Base-by-base conservation (phyloP, 92 coral and sea anemone genomes). In the Metridium senile region DNA sequence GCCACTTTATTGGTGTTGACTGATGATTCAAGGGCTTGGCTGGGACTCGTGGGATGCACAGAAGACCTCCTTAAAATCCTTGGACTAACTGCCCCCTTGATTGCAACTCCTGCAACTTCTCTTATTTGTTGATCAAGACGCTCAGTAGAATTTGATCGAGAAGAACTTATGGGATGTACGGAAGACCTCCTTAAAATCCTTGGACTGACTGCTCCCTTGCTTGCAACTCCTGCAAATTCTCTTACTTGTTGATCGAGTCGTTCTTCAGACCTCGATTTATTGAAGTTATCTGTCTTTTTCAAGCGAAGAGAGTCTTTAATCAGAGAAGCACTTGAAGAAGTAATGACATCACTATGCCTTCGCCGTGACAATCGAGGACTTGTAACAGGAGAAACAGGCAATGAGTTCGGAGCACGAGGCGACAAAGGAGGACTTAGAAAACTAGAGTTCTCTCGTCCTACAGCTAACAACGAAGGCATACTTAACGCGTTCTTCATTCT, bases 331-430 rank as follows among this genome's bases (percentile, higher is more conserved):
- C 63, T 71, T 49, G 76, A 25, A 22, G 62, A 70, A 46, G 62
- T 19, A 31, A 58, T 31, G 6, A 30, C 47, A 6, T 71, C 76
- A 54, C 76, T 71, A 18, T 71, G 64, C 17, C 76, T 35, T 53
- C 76, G 62, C 30, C 64, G 26, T 52, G 64, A 4, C 45, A 53
- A 9, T 33, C 77, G 25, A 29, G 79, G 79, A 53, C 79, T 74
- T 11, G 57, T 30, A 22, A 74, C 26, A 0, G 58, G 69, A 74
- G 79, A 74, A 10, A 39, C 78, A 16, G 78, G 78, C 58, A 74
- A 20, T 11, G 77, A 72, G 32, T 17, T 57, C 28, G 77, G 64
- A 0, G 78, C 32, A 1, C 69, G 68, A 7, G 69, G 68, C 20
- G 66, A 58, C 17, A 56, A 51, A 4, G 56, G 65, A 2, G 43